A percentile compares a stretch with the other conserved stretches of the same genome.
These are phyloP conservation scores for Hirtodrosophila alboralis DNA, from an alignment of 2,888 invertebrate genomes.

Conservation along the genomic window DNA sequence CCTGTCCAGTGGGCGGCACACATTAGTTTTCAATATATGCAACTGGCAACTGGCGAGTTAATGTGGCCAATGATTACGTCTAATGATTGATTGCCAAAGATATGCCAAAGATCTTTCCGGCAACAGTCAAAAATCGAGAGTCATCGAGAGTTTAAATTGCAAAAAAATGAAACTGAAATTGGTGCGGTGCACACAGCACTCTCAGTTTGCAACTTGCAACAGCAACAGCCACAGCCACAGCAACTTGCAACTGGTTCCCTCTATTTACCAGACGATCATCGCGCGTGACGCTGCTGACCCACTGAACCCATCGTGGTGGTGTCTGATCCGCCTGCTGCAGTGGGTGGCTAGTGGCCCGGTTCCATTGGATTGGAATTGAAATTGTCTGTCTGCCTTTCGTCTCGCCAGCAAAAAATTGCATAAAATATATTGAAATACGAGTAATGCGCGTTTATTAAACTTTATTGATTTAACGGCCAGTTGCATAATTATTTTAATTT, in stretches of 20 bases:
- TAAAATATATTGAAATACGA: conserved; percentile 60
- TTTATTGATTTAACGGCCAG: conserved; percentile 69
- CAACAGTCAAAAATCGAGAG: conserved; percentile 8
- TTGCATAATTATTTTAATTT: conserved; percentile 70
- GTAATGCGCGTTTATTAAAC: conserved; percentile 60
- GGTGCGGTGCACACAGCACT: conserved; percentile 21
- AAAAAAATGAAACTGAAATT: conserved; percentile 75
- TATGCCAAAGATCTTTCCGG: conserved; percentile 36
- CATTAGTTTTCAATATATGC: conserved; percentile 74
- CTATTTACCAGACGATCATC: too few species aligned
- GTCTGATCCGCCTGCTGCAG: too few species aligned
- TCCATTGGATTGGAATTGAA: too few species aligned
- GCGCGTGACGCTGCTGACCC: conserved; percentile 77
- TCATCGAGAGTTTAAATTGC: conserved; percentile 66
- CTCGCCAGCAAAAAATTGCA: conserved; percentile 70
- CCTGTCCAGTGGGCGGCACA: conserved; percentile 76
- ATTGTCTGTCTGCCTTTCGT: conserved; percentile 42
- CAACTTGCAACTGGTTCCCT: conserved; percentile 63
- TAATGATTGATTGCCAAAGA: conserved; percentile 77
- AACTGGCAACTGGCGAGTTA: conserved; percentile 64
- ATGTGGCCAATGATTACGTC: conserved; percentile 74
- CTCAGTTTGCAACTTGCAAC: conserved; percentile 24
- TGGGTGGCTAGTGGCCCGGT: conserved; percentile 54
- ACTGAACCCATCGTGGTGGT: conserved; percentile 64
- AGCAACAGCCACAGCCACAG: conserved; percentile 22